Evolutionary conservation across 2,888 invertebrate species (phyloP).

Genomic region (Melieria omissa): DNA sequence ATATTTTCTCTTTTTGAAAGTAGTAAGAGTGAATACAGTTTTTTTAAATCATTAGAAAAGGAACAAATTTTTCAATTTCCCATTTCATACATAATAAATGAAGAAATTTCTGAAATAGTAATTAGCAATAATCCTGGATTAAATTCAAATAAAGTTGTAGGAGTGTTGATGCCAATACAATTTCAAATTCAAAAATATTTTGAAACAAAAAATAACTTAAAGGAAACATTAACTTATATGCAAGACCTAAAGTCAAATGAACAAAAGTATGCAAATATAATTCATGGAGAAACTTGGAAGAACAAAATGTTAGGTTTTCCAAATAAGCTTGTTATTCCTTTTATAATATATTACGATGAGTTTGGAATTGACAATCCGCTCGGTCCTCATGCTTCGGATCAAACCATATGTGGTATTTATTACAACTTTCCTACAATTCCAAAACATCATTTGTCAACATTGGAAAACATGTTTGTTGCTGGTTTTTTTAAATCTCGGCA

Average conservation of each 20-base stretch:
- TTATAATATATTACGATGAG: conserved; percentile 39
- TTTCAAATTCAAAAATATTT: conserved; percentile 39
- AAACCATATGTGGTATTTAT: conserved; percentile 40
- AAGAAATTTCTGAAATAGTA: conserved; percentile 35
- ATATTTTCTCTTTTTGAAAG: conserved; percentile 1
- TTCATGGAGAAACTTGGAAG: conserved; percentile 38
- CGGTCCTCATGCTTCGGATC: conserved; percentile 36
- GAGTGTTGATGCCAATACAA: conserved; percentile 37
- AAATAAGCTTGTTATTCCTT: conserved; percentile 37
- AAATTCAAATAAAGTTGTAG: conserved; percentile 35
- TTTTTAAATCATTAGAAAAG: too few species aligned
- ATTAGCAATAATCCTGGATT: conserved; percentile 31
- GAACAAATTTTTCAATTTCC: conserved; percentile 24
- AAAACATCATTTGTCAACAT: conserved; percentile 36
- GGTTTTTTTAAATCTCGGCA: conserved; percentile 39
- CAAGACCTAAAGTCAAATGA: conserved; percentile 5
- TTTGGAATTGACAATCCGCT: conserved; percentile 41
- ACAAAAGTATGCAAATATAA: conserved; percentile 16
- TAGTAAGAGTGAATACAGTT: too few species aligned
- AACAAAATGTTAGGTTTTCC: conserved; percentile 28
- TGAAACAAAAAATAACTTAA: conserved; percentile 36
- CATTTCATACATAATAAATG: conserved; percentile 21
- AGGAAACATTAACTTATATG: conserved; percentile 35
- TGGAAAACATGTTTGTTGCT: conserved; percentile 38
- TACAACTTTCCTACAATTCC: conserved; percentile 43